Base-by-base conservation (phyloP, 1,140 invertebrate species). In the Xylocopa sonorina region DNA sequence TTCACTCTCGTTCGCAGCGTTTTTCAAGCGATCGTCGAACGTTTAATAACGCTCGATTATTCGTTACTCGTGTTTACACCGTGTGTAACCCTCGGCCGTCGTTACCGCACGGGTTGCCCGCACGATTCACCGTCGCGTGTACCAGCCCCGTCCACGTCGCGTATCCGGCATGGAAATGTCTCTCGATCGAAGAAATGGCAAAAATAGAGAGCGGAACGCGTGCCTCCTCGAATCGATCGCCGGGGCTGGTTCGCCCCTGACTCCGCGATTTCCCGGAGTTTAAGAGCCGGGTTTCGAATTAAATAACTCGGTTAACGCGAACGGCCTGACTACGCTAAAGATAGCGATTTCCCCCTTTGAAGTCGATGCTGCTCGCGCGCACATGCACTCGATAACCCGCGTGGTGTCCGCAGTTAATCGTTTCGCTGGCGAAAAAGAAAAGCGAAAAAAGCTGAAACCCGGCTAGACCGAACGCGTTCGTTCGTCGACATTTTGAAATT, bases 21-120 rank as follows among this genome's bases (percentile, higher is more conserved):
- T 69, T 16, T 12, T 41, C 67, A 14, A 7, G 1, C 50, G 16
- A 2, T 24, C 50, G 10, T 14, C 32, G 3, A 38, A 38, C 43
- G 16, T 51, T 41, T 41, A 51, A 74, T 51, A 50, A 41, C 18
- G 4, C 29, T 14, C 2, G 71, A 62, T 34, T 62, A 50, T 50
- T 58, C 71, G 14, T 51, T 58, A 16, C 34, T 27, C 18, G 32
- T 43, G 71, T 73, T 73, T 38, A 62, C 71, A 73, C 32, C 71
- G 29, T 24, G 16, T 16, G 9, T 5, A 53, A 2, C 14, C n/a
- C 38, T 16, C 14, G 24, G 9, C 24, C 51, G 9, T 24, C 38
- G 18, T 32, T 21, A 38, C 29, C 32, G 43, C 12, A 14, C 5
- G 32, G 34, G n/a, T n/a, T n/a, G n/a, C 21, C 14, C 5, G 57